Percentiles rank a stretch among this genome's conserved stretches.
These are phyloP conservation scores for Xenopus petersii DNA, from an alignment of 2,797 vertebrate species.

Conservation along the genomic window DNA sequence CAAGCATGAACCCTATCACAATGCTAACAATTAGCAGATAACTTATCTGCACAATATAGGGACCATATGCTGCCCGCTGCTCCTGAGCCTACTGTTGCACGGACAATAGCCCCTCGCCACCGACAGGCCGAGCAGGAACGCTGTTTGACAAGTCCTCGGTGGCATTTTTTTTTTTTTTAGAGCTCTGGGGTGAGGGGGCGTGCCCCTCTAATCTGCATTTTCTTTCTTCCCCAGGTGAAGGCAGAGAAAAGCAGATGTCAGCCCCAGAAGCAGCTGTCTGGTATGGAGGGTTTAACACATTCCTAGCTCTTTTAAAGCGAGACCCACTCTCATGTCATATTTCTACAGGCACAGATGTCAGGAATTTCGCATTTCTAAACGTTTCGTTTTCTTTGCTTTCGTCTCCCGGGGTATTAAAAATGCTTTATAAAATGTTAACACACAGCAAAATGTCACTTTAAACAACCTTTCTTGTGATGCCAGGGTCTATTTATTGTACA, in stretches of 20 bases:
- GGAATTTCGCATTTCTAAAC: too few relatives aligned
- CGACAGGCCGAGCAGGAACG: constrained; percentile 62
- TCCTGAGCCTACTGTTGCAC: constrained; percentile 76
- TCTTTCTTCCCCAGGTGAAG: constrained; percentile 86
- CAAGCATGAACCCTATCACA: constrained; percentile 63
- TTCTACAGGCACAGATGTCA: too few relatives aligned
- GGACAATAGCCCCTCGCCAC: constrained; percentile 73
- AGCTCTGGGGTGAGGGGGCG: constrained; percentile 57
- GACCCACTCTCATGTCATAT: too few relatives aligned
- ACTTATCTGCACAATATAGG: constrained; percentile 86
- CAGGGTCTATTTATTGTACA: too few relatives aligned
- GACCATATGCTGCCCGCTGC: constrained; percentile 90
- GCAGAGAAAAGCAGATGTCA: constrained; percentile 93
- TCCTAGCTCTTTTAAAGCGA: neutral
- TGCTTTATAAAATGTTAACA: too few relatives aligned
- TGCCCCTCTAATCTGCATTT: constrained; percentile 65
- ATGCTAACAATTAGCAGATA: constrained; percentile 76
- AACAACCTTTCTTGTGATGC: too few relatives aligned
- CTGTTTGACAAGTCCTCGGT: constrained; percentile 78
- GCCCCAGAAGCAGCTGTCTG: constrained; percentile 76
- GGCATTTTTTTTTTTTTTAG: constrained; percentile 62
- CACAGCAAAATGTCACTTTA: too few relatives aligned
- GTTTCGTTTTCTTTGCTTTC: too few relatives aligned
- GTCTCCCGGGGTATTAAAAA: too few relatives aligned
- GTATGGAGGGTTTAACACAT: constrained; percentile 50